Evolutionary conservation across 2,888 invertebrate species (phyloP).

Genomic region (Mythimna albipuncta): DNA sequence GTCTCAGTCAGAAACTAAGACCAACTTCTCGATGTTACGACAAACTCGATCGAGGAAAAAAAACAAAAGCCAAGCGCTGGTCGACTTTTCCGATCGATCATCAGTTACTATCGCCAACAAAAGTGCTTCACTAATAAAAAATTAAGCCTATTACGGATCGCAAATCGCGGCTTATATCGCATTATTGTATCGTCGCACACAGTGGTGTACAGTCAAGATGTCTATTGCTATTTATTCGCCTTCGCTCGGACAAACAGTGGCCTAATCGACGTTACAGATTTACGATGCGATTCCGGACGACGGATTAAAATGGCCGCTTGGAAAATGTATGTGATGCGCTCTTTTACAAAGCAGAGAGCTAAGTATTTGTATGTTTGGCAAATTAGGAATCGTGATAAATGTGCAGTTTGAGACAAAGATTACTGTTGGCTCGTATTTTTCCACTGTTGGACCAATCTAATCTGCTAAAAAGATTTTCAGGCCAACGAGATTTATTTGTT

Average conservation of each 20-base stretch:
- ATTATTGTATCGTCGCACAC: slow-evolving; percentile 51
- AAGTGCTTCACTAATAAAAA: slow-evolving; percentile 56
- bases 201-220: slow-evolving; percentile 57
- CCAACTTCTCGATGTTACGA: slow-evolving; percentile 21
- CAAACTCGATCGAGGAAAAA: slow-evolving; percentile 16
- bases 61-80: slow-evolving; percentile 10
- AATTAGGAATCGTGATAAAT: slow-evolving; percentile 23
- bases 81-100: slow-evolving; percentile 40
- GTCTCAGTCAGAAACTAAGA: neutral
- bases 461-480: neutral
- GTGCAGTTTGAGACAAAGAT: neutral
- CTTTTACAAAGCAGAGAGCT: slow-evolving; percentile 31
- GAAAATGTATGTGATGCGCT: slow-evolving; percentile 70
- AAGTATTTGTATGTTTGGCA: slow-evolving; percentile 47
- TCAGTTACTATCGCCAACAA: slow-evolving; percentile 62
- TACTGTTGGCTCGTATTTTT: slow-evolving; percentile 14
- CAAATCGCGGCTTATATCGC: slow-evolving; percentile 61
- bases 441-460: neutral
- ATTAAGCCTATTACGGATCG: slow-evolving; percentile 59
- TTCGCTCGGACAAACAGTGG: slow-evolving; percentile 71
- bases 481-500: neutral
- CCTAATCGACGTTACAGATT: slow-evolving; percentile 80
- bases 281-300: slow-evolving; percentile 70
- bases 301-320: slow-evolving; percentile 75
- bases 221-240: slow-evolving; percentile 81